A percentile compares a stretch with the other conserved stretches of the same genome.
Conservation (phyloP, 2,113 vertebrate genomes). For the Syngnathus floridae region DNA sequence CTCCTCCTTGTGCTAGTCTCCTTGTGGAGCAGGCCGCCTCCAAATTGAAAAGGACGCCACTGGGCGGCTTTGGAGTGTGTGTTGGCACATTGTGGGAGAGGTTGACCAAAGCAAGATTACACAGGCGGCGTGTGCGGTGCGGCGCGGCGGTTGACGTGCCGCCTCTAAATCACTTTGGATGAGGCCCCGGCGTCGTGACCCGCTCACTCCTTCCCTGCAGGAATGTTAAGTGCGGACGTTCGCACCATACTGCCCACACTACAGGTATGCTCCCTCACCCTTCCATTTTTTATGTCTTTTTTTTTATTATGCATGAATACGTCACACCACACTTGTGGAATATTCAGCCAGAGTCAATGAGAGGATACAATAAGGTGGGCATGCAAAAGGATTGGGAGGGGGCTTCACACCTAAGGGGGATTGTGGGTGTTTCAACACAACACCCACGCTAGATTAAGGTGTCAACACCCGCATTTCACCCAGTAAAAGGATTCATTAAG, state of each 20-base stretch:
- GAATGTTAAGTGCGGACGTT: constrained; percentile 35
- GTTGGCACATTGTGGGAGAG: constrained; percentile 62
- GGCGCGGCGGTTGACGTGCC: constrained; percentile 53
- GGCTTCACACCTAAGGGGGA: too few species aligned
- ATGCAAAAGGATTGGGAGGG: not conserved
- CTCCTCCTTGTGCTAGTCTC: constrained; percentile 1
- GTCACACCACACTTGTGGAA: constrained; percentile 2
- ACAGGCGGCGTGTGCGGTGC: constrained; percentile 57
- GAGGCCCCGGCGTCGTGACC: constrained; percentile 51
- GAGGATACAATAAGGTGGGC: not conserved
- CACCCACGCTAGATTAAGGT: not conserved
- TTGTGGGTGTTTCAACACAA: not conserved
- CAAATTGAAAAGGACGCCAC: constrained; percentile 48
- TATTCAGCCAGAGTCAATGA: constrained; percentile 14
- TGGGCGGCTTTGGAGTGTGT: constrained; percentile 50
- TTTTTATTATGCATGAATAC: constrained; percentile 10
- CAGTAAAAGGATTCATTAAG: not conserved
- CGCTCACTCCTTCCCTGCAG: constrained; percentile 30
- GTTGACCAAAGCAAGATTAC: constrained; percentile 61
- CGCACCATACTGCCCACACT: constrained; percentile 19
- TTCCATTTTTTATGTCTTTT: not conserved
- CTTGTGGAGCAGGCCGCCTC: constrained; percentile 13
- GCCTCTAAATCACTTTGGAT: constrained; percentile 64
- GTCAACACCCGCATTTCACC: not conserved
- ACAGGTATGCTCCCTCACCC: constrained; percentile 38